Evolutionary conservation across 2,113 vertebrate genomes (phyloP).

Genomic region (Taxidea taxus): DNA sequence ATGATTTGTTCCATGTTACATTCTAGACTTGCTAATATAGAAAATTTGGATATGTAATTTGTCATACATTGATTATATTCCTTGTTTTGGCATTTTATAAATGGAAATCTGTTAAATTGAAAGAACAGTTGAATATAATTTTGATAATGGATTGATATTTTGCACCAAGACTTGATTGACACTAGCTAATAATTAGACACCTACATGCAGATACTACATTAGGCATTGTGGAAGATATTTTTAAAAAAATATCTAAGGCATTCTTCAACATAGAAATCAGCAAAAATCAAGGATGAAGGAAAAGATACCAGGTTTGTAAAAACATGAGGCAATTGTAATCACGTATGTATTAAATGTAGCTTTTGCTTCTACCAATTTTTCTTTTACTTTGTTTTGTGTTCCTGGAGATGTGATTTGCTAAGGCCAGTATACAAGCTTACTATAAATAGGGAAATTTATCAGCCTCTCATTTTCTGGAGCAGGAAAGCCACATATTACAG

Average conservation of each 20-base stretch:
- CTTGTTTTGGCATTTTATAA: slow-evolving; percentile 24
- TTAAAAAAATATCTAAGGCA: background rate
- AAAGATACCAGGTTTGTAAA: background rate
- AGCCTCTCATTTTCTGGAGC: background rate
- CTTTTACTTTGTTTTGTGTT: background rate
- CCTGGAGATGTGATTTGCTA: background rate
- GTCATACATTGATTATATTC: background rate
- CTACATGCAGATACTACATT: background rate
- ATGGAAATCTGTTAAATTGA: background rate
- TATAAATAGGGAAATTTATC: slow-evolving; percentile 1
- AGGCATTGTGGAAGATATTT: background rate
- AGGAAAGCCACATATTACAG: background rate
- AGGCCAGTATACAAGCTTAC: background rate
- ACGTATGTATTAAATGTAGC: slow-evolving; percentile 61
- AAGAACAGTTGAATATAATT: background rate
- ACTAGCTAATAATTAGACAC: slow-evolving; percentile 12
- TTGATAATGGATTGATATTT: slow-evolving; percentile 7
- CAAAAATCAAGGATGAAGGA: background rate
- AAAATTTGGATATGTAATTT: background rate
- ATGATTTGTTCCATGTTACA: background rate
- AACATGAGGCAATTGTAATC: slow-evolving; percentile 67
- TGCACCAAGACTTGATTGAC: background rate
- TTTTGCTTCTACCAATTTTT: background rate
- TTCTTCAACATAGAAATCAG: background rate
- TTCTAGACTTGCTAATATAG: background rate